phyloP scores from a whole-genome alignment of 1,140 invertebrate species.

The Ganaspis sp. region DNA sequence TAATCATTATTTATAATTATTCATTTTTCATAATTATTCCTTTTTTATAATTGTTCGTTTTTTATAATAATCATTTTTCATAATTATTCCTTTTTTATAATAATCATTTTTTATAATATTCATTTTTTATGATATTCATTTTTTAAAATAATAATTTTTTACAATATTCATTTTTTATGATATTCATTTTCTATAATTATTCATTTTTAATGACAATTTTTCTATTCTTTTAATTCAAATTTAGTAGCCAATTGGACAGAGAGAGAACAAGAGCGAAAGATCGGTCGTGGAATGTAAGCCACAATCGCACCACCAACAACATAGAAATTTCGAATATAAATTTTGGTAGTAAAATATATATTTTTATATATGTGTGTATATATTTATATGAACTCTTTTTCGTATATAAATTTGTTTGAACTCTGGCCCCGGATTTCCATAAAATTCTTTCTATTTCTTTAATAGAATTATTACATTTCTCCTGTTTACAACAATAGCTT shows the following conservation, averaged over 20 bases:
- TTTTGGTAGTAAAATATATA: conserved; percentile 76
- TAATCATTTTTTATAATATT: too few relatives aligned
- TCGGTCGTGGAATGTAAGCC: conserved; percentile 74
- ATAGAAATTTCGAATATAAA: conserved; percentile 76
- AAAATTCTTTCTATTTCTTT: conserved; percentile 60
- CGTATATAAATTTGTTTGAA: conserved; percentile 70
- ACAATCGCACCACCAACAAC: conserved; percentile 70
- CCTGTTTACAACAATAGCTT: conserved; percentile 55
- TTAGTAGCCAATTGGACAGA: conserved; percentile 14
- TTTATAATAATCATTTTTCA: too few relatives aligned
- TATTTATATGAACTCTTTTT: conserved; percentile 49
- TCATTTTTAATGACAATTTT: conserved; percentile 10
- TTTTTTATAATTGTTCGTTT: background rate
- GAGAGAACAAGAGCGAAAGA: conserved; percentile 50
- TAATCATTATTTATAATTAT: too few relatives aligned
- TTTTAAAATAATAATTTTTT: too few relatives aligned
- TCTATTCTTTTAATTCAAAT: background rate
- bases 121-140: too few relatives aligned
- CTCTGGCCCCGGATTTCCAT: conserved; percentile 73
- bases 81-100: too few relatives aligned
- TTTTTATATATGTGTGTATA: conserved; percentile 38
- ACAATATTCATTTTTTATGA: too few relatives aligned
- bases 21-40: too few relatives aligned
- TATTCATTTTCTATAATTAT: too few relatives aligned
- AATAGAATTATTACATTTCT: conserved; percentile 45